A percentile compares a stretch with the other conserved stretches of the same genome.
phyloP scores from a whole-genome alignment of 2,888 invertebrate genomes.

The Allacma fusca region DNA sequence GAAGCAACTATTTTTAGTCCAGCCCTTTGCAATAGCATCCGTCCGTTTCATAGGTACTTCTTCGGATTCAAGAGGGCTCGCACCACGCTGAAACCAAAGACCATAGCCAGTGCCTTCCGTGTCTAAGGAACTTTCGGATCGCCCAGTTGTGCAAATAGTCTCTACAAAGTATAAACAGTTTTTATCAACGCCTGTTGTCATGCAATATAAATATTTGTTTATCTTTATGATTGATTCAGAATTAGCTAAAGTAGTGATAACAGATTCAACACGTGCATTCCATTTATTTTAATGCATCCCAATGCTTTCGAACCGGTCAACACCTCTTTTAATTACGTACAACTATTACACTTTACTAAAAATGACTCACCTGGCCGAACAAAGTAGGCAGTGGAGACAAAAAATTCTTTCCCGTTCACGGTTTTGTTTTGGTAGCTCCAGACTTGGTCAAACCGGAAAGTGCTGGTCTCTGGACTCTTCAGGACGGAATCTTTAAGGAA shows the following conservation, averaged over 20 bases:
- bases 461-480: slow-evolving; percentile 35
- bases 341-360: no score
- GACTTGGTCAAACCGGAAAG: slow-evolving; percentile 46
- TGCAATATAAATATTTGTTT: no score
- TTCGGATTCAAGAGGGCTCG: slow-evolving; percentile 25
- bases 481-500: not conserved
- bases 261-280: no score
- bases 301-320: no score
- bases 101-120: slow-evolving; percentile 54
- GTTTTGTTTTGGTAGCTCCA: slow-evolving; percentile 55
- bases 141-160: slow-evolving; percentile 53
- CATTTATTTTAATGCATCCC: no score
- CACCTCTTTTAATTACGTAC: no score
- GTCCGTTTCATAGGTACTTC: slow-evolving; percentile 22
- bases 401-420: slow-evolving; percentile 39
- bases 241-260: no score
- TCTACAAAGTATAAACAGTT: no score
- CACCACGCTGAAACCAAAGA: slow-evolving; percentile 54
- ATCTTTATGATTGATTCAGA: no score
- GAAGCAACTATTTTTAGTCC: slow-evolving; percentile 56
- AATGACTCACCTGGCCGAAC: slow-evolving; percentile 56
- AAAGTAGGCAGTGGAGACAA: slow-evolving; percentile 55
- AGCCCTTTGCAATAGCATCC: slow-evolving; percentile 44
- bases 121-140: slow-evolving; percentile 36
- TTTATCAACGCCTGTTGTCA: no score